Base-by-base conservation (phyloP, 37 sponge, comb jelly and placozoan species). In the Petrosia ficiformis region DNA sequence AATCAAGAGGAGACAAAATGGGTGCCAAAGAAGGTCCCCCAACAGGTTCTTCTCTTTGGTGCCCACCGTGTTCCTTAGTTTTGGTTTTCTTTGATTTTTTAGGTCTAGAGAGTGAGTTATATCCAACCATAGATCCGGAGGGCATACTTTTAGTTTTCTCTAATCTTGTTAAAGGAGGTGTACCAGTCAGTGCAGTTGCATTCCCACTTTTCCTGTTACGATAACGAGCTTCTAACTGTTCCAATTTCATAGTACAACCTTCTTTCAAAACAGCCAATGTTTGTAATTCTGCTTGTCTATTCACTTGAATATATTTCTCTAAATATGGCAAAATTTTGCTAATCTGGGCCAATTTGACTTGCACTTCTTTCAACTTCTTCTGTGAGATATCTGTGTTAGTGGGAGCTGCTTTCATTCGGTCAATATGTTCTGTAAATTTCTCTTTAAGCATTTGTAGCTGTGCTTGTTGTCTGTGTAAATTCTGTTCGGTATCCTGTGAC, bases 261-360 rank as follows among this genome's bases (percentile, higher is more conserved):
- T 90, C 82, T 44, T 84, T 80, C 24, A 90, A 58, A 16, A 90
- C 67, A 3, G 90, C 81, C 6, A 90, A 59, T 22, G 90, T 90
- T 42, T 90, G 85, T 57, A 81, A 31, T 39, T 90, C 90, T 32
- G 90, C 90, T 74, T 90, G 77, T 28, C 78, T 68, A 57, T 90
- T 90, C 25, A 84, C 81, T 26, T 68, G 31, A 48, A 90, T 65
- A 57, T 82, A 90, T 42, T 90, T 90, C 6, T 75, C 74, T 26
- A 90, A 68, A 61, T 90, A 90, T 29, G 90, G 90, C 10, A 90
- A 72, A 33, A 90, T 79, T 68, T 84, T 80, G 22, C 80, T 86
- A 63, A 90, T 70, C 60, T 90, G 90, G 3, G 59, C 38, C 35
- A 84, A 30, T 25, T 84, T 84, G 10, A 65, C 37, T 34, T 38